phyloP scores from a whole-genome alignment of 2,797 vertebrate species.

The Takifugu rubripes region DNA sequence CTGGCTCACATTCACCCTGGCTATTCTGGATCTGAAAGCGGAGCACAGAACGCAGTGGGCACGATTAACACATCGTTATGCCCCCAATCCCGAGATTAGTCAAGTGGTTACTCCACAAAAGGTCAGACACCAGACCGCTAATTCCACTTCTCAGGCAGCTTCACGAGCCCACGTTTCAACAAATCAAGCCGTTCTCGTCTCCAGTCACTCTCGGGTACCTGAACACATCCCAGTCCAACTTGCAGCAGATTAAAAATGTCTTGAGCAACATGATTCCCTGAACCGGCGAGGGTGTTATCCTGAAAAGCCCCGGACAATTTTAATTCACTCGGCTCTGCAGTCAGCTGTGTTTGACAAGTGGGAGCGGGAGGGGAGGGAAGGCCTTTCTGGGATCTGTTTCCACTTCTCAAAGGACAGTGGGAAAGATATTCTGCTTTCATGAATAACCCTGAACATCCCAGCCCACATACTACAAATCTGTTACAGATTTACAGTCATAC shows the following conservation, averaged over 20 bases:
- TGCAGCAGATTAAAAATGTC: conserved; percentile 34
- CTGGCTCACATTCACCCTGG: conserved; percentile 81
- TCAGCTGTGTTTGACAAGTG: conserved; percentile 62
- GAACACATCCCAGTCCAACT: conserved; percentile 45
- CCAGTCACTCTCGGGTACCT: conserved; percentile 32
- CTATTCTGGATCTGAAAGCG: conserved; percentile 32
- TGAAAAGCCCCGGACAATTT: conserved; percentile 8
- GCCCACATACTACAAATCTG: background rate
- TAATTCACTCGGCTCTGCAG: conserved; percentile 17
- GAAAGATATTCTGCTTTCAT: background rate
- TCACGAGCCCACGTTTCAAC: too few relatives aligned
- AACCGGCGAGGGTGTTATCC: conserved; percentile 20
- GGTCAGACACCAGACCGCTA: background rate
- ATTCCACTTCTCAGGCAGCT: background rate
- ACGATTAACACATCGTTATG: too few relatives aligned
- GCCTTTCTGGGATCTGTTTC: conserved; percentile 33
- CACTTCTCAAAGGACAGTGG: conserved; percentile 1
- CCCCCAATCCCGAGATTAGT: background rate
- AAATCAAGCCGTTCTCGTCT: too few relatives aligned
- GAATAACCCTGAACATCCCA: background rate
- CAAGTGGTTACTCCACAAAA: background rate
- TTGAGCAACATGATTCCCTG: conserved; percentile 48
- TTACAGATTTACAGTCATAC: background rate
- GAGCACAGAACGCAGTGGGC: background rate
- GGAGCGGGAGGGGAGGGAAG: conserved; percentile 10